Conservation (phyloP, 2,113 vertebrate genomes). For the Atherinomorus stipes region DNA sequence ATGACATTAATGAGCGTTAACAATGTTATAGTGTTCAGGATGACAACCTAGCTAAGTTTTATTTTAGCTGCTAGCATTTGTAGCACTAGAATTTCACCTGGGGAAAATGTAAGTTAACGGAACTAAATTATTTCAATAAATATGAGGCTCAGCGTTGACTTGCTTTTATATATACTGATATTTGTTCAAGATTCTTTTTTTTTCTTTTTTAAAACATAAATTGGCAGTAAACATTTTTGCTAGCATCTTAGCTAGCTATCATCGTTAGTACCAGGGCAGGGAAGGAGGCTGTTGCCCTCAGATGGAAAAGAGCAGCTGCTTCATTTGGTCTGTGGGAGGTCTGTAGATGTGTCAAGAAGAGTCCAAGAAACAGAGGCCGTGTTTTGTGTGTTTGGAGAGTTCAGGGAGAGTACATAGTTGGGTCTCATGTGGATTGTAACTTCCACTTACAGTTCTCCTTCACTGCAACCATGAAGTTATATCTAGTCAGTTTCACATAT, state of each 20-base stretch:
- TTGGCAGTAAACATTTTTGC: background rate
- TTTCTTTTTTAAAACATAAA: background rate
- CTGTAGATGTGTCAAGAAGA: background rate
- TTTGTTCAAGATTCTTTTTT: background rate
- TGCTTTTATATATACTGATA: background rate
- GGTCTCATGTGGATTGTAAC: background rate
- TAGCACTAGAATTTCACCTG: background rate
- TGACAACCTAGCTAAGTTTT: no score
- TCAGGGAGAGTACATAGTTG: no score
- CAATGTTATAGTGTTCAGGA: no score
- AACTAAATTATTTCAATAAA: background rate
- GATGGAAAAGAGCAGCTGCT: background rate
- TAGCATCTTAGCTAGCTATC: slow-evolving; percentile 35
- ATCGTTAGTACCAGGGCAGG: background rate
- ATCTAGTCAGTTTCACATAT: no score
- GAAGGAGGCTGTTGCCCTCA: background rate
- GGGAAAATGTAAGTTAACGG: background rate
- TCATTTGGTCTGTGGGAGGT: background rate
- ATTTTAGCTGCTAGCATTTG: slow-evolving; percentile 2
- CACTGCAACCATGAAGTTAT: no score
- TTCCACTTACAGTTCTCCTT: no score
- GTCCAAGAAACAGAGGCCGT: background rate
- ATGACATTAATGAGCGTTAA: background rate
- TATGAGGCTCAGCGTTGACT: background rate
- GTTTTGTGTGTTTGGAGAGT: background rate